phyloP scores from a whole-genome alignment of 2,797 vertebrate genomes.

The Schizothorax lantsangensis region DNA sequence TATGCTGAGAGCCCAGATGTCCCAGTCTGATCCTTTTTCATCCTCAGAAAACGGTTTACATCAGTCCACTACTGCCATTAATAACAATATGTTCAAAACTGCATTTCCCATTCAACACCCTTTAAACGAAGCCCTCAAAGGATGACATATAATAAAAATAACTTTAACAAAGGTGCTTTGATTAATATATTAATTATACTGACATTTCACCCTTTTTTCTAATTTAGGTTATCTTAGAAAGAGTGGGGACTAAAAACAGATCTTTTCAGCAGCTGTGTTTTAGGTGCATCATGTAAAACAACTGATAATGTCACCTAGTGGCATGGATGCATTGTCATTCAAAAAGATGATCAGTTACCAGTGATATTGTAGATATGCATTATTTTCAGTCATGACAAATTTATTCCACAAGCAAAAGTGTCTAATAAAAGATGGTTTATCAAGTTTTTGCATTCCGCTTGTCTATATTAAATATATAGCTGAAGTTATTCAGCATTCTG shows the following conservation, averaged over 20 bases:
- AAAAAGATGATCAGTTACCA: not conserved
- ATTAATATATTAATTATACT: not conserved
- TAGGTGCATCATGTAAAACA: not conserved
- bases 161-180: not conserved
- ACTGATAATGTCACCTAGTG: constrained; percentile 8
- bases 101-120: not conserved
- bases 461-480: not conserved
- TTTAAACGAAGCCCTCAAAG: not conserved
- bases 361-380: not conserved
- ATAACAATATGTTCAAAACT: not conserved
- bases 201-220: not conserved
- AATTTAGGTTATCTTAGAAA: not conserved
- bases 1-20: not conserved
- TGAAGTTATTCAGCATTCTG: not conserved
- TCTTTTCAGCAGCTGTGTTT: not conserved
- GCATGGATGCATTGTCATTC: not conserved
- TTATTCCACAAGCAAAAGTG: not conserved
- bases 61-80: not conserved
- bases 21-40: constrained; percentile 15
- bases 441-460: not conserved
- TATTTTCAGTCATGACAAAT: not conserved
- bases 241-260: not conserved
- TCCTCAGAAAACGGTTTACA: constrained; percentile 5
- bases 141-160: not conserved
- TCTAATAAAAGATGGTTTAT: not conserved